Conservation (phyloP, 2,888 invertebrate species). For the Arrhopalites spinosus region DNA sequence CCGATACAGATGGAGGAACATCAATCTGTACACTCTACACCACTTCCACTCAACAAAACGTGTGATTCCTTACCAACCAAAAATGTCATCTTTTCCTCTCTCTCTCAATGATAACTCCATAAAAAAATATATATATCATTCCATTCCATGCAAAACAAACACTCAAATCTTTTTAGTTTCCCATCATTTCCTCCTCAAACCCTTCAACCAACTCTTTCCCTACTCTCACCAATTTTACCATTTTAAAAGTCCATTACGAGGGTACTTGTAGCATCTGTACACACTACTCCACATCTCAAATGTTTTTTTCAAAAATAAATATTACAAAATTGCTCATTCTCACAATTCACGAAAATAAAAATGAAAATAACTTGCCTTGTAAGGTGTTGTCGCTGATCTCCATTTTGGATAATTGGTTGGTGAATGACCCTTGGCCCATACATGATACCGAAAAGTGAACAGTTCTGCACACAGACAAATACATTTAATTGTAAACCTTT, state of each 20-base stretch:
- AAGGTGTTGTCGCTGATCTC: slow-evolving; percentile 76
- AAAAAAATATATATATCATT: not conserved
- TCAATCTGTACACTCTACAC: slow-evolving; percentile 18
- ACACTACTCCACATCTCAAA: no score
- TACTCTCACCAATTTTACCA: no score
- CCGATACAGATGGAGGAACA: slow-evolving; percentile 36
- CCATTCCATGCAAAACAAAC: not conserved
- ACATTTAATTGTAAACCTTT: no score
- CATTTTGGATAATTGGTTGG: slow-evolving; percentile 84
- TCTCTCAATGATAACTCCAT: slow-evolving; percentile 13
- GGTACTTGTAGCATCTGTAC: no score
- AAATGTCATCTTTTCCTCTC: slow-evolving; percentile 23
- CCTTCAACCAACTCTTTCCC: no score
- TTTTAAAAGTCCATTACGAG: no score
- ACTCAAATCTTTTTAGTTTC: slow-evolving; percentile 1
- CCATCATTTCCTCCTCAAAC: not conserved
- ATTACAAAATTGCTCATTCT: no score
- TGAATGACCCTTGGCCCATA: slow-evolving; percentile 86
- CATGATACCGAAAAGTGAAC: slow-evolving; percentile 78
- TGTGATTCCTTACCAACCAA: slow-evolving; percentile 24
- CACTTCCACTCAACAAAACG: not conserved
- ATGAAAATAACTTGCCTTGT: no score
- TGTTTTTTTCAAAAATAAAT: no score
- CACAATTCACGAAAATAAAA: no score
- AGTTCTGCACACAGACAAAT: slow-evolving; percentile 61